Conservation (phyloP, 1,140 invertebrate species). For the Drosophila mayri region DNA sequence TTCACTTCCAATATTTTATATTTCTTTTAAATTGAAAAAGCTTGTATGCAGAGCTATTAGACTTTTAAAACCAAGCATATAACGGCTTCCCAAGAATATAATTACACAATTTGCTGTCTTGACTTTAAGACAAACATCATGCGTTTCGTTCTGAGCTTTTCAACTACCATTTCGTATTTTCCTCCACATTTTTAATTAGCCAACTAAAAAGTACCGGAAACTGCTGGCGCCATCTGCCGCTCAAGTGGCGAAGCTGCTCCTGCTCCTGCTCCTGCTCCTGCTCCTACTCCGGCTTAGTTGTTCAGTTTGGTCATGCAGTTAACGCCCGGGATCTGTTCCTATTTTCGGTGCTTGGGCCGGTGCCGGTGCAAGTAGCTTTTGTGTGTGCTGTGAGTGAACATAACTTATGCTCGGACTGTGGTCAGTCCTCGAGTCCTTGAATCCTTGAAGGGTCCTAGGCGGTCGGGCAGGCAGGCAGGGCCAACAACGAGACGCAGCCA, state of each 20-base stretch:
- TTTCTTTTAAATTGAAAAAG: too few relatives aligned
- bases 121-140: not conserved
- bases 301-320: slow-evolving; percentile 34
- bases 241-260: slow-evolving; percentile 22
- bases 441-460: not conserved
- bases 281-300: slow-evolving; percentile 13
- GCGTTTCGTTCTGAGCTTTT: not conserved
- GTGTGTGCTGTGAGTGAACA: slow-evolving; percentile 20
- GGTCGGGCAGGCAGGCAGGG: not conserved
- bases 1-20: too few relatives aligned
- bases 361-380: slow-evolving; percentile 9
- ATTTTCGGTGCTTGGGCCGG: not conserved
- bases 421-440: slow-evolving; percentile 3
- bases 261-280: too few relatives aligned
- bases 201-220: slow-evolving; percentile 33
- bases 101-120: not conserved
- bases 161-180: slow-evolving; percentile 15
- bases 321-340: slow-evolving; percentile 17
- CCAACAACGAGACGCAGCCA: not conserved
- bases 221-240: slow-evolving; percentile 29
- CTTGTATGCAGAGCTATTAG: too few relatives aligned
- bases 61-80: too few relatives aligned
- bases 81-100: too few relatives aligned
- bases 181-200: slow-evolving; percentile 33
- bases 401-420: slow-evolving; percentile 21